Base-by-base conservation (phyloP, 2,113 vertebrate genomes). In the Chlamydotis undulata region DNA sequence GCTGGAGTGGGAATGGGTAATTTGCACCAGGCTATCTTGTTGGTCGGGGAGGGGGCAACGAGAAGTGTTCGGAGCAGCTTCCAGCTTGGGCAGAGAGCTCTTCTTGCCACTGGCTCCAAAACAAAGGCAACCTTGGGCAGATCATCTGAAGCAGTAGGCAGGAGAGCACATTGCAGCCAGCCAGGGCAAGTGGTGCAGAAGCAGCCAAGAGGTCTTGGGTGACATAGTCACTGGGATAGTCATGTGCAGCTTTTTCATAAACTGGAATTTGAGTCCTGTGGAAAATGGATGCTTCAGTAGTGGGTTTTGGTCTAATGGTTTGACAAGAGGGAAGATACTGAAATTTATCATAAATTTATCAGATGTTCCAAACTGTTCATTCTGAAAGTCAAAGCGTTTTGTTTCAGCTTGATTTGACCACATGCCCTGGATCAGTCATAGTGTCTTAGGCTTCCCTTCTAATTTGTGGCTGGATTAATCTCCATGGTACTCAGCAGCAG, bases 321-420 rank as follows among this genome's bases (percentile, higher is more conserved):
- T 0, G 0, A 82, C 31, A n/a, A 81, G 64, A 64, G 6, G 29
- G 29, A 73, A 68, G 57, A 24, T 68, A 31, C 22, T 82, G 65
- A 65, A 85, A n/a, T 49, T 69, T 75, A 6, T 74, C 26, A 56
- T 67, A 19, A 68, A 67, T 63, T 89, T 81, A 65, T 93, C 49
- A 67, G 25, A 10, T 81, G 49, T 56, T 91, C 43, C 70, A 64
- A 87, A 73, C 0, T 43, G 26, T 41, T 89, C 2, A 5, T 89
- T 89, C 49, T 75, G 35, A 64, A 87, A 89, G 67, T 85, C 81
- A 89, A 78, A 93, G 53, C 3, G 0, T 73, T 84, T 91, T 71
- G 9, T 78, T 96, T 95, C 87, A 57, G 69, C 67, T 91, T 93
- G 47, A 47, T 95, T 79, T 91, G 74, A 57, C 69, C 53, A 41